Percentiles rank a stretch among this genome's conserved stretches.
These are phyloP conservation scores for Drosophila prolongata DNA, from an alignment of 2,888 invertebrate genomes.

Conservation along the genomic window DNA sequence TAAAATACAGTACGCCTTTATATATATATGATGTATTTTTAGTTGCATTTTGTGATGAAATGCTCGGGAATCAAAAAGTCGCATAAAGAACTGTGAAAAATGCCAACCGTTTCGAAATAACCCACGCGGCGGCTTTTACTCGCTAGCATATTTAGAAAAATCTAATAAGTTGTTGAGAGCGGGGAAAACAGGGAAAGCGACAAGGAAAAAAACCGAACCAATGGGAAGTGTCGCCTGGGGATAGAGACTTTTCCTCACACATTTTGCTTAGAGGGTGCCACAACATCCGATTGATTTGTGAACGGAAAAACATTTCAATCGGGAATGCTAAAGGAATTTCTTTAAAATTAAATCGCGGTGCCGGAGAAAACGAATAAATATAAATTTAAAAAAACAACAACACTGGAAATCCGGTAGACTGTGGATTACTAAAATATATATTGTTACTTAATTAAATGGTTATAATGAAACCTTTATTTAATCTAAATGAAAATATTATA, in stretches of 20 bases:
- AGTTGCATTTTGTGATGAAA: constrained; percentile 61
- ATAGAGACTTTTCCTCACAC: constrained; percentile 38
- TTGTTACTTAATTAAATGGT: too few relatives aligned
- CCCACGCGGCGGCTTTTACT: constrained; percentile 36
- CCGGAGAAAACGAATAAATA: neutral
- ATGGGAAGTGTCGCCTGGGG: constrained; percentile 46
- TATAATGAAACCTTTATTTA: too few relatives aligned
- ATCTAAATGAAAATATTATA: too few relatives aligned
- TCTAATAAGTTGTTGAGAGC: constrained; percentile 19
- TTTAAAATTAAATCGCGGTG: neutral
- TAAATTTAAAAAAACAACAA: neutral
- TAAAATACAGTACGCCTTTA: constrained; percentile 23
- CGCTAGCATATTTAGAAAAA: constrained; percentile 15
- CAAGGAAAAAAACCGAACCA: constrained; percentile 15
- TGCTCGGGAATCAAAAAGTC: constrained; percentile 61
- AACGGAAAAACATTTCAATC: neutral
- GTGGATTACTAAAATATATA: too few relatives aligned
- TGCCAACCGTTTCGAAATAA: constrained; percentile 44
- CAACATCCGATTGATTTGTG: constrained; percentile 7
- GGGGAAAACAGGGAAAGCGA: constrained; percentile 4
- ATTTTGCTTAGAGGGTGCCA: constrained; percentile 30
- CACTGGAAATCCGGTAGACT: too few relatives aligned
- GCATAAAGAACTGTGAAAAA: constrained; percentile 55
- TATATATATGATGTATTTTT: constrained; percentile 52
- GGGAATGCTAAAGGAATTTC: constrained; percentile 1